Percentiles rank a stretch among this genome's conserved stretches.
Evolutionary conservation across 2,797 vertebrate species (phyloP).

Genomic region (Dallia pectoralis): DNA sequence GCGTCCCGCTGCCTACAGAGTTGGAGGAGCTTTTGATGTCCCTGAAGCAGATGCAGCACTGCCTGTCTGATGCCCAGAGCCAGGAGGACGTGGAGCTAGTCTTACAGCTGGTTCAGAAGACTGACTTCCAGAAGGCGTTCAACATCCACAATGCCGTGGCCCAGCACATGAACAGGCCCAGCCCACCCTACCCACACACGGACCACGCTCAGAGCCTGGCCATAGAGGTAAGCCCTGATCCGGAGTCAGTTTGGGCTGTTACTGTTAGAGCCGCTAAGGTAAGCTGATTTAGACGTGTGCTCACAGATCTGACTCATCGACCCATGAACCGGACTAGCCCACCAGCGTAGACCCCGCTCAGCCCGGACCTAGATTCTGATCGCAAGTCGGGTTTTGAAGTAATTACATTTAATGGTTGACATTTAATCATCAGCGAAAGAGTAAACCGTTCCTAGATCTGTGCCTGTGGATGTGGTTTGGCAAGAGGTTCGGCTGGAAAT

Average conservation of each 20-base stretch:
- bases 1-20: conserved; percentile 69
- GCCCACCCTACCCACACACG: conserved; percentile 90
- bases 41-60: conserved; percentile 90
- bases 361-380: no score
- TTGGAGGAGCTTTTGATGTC: conserved; percentile 93
- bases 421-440: no score
- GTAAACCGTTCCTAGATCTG: no score
- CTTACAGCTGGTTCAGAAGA: conserved; percentile 91
- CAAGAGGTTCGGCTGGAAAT: no score
- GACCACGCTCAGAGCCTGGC: conserved; percentile 84
- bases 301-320: background rate
- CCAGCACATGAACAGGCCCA: conserved; percentile 89
- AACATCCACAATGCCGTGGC: conserved; percentile 94
- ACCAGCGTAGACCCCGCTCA: no score
- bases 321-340: no score
- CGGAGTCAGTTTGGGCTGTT: background rate
- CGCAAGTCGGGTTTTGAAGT: no score
- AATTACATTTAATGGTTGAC: no score
- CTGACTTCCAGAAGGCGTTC: conserved; percentile 94
- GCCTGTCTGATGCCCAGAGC: conserved; percentile 92
- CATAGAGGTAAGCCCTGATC: conserved; percentile 74
- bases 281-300: background rate
- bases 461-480: no score
- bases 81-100: conserved; percentile 91
- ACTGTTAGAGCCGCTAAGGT: background rate